Evolutionary conservation across 2,113 vertebrate genomes (phyloP).

Genomic region (Platanista minor): DNA sequence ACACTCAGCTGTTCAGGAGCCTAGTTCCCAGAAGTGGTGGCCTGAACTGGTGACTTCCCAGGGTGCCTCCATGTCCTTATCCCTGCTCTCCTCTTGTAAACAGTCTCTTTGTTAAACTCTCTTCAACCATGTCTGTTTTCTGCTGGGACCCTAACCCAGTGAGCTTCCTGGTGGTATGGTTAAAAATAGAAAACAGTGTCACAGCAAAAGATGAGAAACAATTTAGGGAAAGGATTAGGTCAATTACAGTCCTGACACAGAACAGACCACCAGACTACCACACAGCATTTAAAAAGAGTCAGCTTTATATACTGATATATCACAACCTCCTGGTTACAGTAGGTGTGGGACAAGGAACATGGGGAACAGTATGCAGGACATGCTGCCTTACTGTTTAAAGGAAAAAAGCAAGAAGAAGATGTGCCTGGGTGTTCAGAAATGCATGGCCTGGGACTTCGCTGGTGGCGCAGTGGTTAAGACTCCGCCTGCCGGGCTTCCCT

Average conservation of each 20-base stretch:
- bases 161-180: neutral
- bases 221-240: neutral
- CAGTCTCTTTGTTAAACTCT: neutral
- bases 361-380: fast-evolving
- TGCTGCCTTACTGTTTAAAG: neutral
- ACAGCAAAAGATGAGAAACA: neutral
- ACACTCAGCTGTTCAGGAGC: neutral
- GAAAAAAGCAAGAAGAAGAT: neutral
- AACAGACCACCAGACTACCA: neutral
- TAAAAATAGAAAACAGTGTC: neutral
- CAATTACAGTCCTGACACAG: neutral
- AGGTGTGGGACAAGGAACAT: neutral
- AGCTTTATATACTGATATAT: neutral
- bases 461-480: no score
- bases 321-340: neutral
- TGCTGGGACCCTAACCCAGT: neutral
- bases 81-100: neutral
- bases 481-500: no score
- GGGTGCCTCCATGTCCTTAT: neutral
- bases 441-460: no score
- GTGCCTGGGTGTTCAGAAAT: neutral
- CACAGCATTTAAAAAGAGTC: neutral
- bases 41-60: neutral
- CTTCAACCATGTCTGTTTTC: neutral
- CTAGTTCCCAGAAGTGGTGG: neutral